Evolutionary conservation across 1,140 invertebrate species (phyloP), one percentile per base, ranked within the genome.

Genomic region (Pomacea maculata): DNA sequence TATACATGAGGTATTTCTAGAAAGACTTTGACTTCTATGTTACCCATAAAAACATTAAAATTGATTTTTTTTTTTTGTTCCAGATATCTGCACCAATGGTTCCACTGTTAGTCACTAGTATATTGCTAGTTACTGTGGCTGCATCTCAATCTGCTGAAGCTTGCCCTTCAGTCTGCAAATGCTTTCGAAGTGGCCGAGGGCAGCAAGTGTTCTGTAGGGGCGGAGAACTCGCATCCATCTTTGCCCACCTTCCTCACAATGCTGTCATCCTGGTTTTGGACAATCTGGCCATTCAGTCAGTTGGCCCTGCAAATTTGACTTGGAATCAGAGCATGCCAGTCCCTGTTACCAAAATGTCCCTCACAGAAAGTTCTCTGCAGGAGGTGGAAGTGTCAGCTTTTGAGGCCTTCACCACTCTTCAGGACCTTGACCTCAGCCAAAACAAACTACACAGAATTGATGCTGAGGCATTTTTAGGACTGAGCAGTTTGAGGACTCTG

Each of bases 361-460:
- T 86, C 76, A 79, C 78, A 21, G 77, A 81, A n/a, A 79, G 82
- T 52, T 78, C 73, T 45, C 76, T 87, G 55, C 71, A 83, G n/a
- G 72, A 71, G 4, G 80, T 88, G 17, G 55, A 84, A 67, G 82
- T 76, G 3, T 75, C 79, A 6, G 79, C 83, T 25, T 88, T 88
- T 64, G 29, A 70, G 5, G 63, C 68, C 17, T 25, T 86, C 52
- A n/a, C 68, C 11, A 73, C 82, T 17, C 75, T 88, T 19, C 21
- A 78, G 45, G 29, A 78, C 1, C 79, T 88, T 29, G 84, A 86
- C 73, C 78, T 88, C n/a, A 87, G 82, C 15, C 25, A 81, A 19
- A 87, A 88, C 76, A 80, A 81, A 52, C 79, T 88, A n/a, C 71
- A 75, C 7, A 76, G 29, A 9, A 79, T 88, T 15, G 70, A 74